Evolutionary conservation across 2,797 vertebrate species (phyloP), one percentile per base, ranked within the genome.

Genomic region (Phoebastria nigripes): DNA sequence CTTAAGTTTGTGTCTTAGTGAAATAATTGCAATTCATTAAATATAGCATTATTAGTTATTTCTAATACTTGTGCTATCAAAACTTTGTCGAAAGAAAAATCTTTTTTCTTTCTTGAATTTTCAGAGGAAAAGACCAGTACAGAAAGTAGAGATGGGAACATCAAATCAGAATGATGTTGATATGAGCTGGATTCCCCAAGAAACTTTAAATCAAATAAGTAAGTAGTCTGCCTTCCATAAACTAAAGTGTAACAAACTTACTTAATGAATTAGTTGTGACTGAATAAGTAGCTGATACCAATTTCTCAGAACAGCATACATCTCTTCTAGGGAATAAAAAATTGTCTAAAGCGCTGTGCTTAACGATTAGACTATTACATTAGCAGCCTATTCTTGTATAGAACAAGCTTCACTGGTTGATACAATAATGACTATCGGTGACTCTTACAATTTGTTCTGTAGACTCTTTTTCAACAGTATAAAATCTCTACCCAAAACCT

Each of bases 201-300:
- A 99, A 96, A 99, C 99, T 24, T 98, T 99, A 89, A 99, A 99
- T 98, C 99, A 99, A 97, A 99, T 99, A 97, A 99, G 99, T 99
- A 98, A 97, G 99, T 99, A 84, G 31, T 67, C 26, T 76, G 15
- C 26, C 55, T 86, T 76, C 56, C 14, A 28, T 49, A 54, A 65
- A 33, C 6, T 25, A 42, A 13, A 73, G 54, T 2, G 1, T 41
- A 54, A 47, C 21, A 56, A 65, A 71, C 37, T 55, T 54, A 13
- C 8, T 44, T 37, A 24, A 24, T 67, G 8, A 59, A 2, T 15
- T 42, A 52, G 16, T 46, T 70, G 33, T 55, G 65, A 74, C 19
- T 18, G 11, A 72, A 5, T 21, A 42, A 77, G 73, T 63, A 80
- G 55, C 15, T 89, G 52, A 21, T 67, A 61, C 2, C 10, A 22